Evolutionary conservation across 2,888 invertebrate genomes (phyloP), one percentile per base, ranked within the genome.

Genomic region (Drosophila melanosoma): DNA sequence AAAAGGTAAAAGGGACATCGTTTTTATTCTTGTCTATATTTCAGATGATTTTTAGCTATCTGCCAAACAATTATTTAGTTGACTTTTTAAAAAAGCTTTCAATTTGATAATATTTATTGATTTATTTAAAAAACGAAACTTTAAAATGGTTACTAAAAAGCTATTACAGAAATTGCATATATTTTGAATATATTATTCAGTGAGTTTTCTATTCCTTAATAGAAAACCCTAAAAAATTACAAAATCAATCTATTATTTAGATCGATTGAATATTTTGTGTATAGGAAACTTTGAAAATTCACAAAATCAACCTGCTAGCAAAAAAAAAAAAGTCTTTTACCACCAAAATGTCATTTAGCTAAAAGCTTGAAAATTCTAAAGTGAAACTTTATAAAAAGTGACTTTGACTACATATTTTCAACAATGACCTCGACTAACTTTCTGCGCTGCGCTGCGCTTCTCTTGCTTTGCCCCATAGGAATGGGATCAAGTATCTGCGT

Each of bases 401-500:
- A 45, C 15, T 45, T 45, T 23, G 45, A 23, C 15, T 3, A 15
- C 15, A 45, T 23, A 45, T 23, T 45, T 45, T 45, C 7, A 45
- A 45, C 45, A 23, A 45, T 45, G 23, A 23, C 45, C 23, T 8
- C 45, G 23, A 8, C 23, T 45, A 45, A 45, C 23, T 45, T 26
- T 45, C 23, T 23, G 4, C 23, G 32, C 32, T 26, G 23, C 26
- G 11, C 15, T 26, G 17, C 5, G 5, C 3, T 6, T 12, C 10
- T 10, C 15, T 3, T 11, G 67, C 61, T 45, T 63, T 51, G 42
- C 83, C 75, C 15, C 29, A 3, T 74, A 95, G 94, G 97, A 97
- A 92, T 97, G 97, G 97, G 97, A 97, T 92, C 96, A 96, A 92
- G 96, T 98, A 75, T 98, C 98, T 49, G 97, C 97, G 60, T 98